Percentiles rank a stretch among this genome's conserved stretches.
These are phyloP conservation scores for Lutraria lutraria DNA, from an alignment of 2,888 invertebrate species.

Conservation along the genomic window DNA sequence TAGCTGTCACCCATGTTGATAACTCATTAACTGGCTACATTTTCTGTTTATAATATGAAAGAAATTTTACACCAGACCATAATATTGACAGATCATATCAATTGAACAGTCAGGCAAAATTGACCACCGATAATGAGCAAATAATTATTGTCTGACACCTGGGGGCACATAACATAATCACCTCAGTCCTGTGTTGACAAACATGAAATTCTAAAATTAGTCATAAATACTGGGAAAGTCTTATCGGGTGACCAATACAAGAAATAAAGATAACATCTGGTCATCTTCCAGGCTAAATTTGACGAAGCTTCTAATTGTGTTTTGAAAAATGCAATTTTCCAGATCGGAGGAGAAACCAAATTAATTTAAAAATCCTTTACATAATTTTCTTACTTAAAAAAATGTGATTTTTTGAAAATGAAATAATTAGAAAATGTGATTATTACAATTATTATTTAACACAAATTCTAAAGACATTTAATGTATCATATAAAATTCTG, in stretches of 20 bases:
- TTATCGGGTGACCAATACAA: background rate
- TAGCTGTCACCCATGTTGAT: background rate
- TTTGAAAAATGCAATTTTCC: too few relatives aligned
- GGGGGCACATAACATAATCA: slow-evolving; percentile 11
- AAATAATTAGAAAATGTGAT: too few relatives aligned
- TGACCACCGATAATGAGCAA: slow-evolving; percentile 10
- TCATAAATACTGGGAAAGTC: slow-evolving; percentile 3
- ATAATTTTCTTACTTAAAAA: too few relatives aligned
- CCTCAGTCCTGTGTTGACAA: background rate
- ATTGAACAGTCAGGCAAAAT: background rate
- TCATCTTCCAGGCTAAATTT: too few relatives aligned
- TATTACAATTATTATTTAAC: too few relatives aligned
- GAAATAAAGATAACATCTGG: too few relatives aligned
- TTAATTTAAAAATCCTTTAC: too few relatives aligned
- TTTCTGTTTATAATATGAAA: background rate
- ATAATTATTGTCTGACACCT: slow-evolving; percentile 41
- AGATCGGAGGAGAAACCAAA: too few relatives aligned
- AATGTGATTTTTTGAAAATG: too few relatives aligned
- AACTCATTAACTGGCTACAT: background rate
- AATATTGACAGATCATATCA: slow-evolving; percentile 17
- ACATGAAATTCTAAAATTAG: background rate
- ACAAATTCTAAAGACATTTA: too few relatives aligned
- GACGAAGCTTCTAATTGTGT: too few relatives aligned
- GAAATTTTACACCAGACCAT: slow-evolving; percentile 1
- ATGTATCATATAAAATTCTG: too few relatives aligned